Evolutionary conservation across 2,797 vertebrate species (phyloP).

Genomic region (Mormyrus hasselquistii): DNA sequence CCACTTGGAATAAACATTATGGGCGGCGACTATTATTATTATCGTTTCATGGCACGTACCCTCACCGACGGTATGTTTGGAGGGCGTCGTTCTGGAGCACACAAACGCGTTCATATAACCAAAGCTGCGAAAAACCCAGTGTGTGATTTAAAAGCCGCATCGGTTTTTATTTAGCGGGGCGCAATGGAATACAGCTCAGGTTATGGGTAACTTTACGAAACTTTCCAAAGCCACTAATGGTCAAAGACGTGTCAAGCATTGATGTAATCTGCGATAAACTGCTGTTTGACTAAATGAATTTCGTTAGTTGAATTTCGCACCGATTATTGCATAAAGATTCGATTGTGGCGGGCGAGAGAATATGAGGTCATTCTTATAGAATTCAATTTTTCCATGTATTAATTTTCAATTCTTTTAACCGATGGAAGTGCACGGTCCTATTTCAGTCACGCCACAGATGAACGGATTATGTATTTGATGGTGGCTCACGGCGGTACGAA

Average conservation of each 20-base stretch:
- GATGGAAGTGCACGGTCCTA: conserved; percentile 5
- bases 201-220: neutral
- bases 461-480: neutral
- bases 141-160: conserved; percentile 16
- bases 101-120: neutral
- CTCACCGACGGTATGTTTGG: conserved; percentile 28
- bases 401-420: conserved; percentile 25
- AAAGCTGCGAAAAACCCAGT: neutral
- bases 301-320: neutral
- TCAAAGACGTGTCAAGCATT: neutral
- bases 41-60: conserved; percentile 32
- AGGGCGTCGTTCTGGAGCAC: neutral
- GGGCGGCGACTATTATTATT: conserved; percentile 18
- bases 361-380: neutral
- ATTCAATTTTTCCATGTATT: conserved; percentile 27
- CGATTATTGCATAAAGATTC: neutral
- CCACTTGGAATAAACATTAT: conserved; percentile 16
- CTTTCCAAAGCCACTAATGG: neutral
- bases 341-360: neutral
- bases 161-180: conserved; percentile 19
- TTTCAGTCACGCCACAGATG: conserved; percentile 6
- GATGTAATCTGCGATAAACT: neutral
- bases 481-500: neutral
- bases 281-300: neutral
- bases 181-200: neutral